These are phyloP conservation scores for Trachelus tabidus DNA, from an alignment of 2,888 invertebrate species.

Conservation along the genomic window DNA sequence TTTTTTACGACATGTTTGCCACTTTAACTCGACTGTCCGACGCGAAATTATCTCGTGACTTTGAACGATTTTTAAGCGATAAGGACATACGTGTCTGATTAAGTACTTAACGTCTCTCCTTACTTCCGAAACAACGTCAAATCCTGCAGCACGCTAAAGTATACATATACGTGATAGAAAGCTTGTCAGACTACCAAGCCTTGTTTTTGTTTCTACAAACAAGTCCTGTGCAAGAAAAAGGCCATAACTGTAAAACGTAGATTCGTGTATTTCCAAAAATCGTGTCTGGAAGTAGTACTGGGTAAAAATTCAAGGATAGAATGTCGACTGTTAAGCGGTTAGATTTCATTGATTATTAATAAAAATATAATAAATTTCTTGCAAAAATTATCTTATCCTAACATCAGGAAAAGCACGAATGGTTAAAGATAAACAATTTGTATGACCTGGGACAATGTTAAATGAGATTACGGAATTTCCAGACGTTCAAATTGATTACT, in stretches of 20 bases:
- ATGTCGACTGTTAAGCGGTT: background rate
- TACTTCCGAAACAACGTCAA: background rate
- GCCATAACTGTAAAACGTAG: background rate
- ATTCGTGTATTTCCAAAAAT: background rate
- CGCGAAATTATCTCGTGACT: background rate
- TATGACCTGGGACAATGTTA: background rate
- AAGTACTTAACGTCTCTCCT: background rate
- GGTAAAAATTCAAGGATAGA: background rate
- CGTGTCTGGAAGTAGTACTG: background rate
- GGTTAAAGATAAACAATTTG: background rate
- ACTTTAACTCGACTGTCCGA: background rate
- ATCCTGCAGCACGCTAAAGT: background rate
- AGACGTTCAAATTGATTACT: background rate
- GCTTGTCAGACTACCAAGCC: background rate
- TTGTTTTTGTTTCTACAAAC: background rate
- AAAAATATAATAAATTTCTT: background rate
- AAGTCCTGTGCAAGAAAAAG: background rate
- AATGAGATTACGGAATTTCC: background rate
- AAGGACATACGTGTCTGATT: background rate
- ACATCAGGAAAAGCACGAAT: background rate
- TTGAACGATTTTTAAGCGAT: background rate
- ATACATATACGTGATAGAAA: background rate
- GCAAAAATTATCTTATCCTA: background rate
- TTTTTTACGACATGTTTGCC: background rate
- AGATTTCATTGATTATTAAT: background rate